Evolutionary conservation across 2,888 invertebrate genomes (phyloP).

Genomic region (Hypercompe scribonia): DNA sequence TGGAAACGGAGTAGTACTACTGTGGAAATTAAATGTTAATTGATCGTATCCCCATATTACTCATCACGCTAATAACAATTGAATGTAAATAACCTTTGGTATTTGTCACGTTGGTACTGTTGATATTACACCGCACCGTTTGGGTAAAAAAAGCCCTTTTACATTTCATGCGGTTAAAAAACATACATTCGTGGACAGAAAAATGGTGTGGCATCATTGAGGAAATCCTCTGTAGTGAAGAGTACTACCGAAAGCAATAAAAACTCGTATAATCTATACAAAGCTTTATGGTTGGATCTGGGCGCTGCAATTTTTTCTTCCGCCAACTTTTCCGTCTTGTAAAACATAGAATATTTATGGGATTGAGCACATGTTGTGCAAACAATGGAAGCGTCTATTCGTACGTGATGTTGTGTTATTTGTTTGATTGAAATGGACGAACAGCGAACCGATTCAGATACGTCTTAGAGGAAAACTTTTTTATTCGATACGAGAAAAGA

Average conservation of each 20-base stretch:
- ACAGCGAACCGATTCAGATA: conserved; percentile 19
- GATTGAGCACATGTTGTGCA: conserved; percentile 47
- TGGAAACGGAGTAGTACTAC: neutral
- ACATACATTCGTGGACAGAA: conserved; percentile 18
- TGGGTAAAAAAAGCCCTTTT: conserved; percentile 17
- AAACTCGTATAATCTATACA: conserved; percentile 67
- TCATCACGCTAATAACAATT: neutral
- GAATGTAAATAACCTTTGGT: too few species aligned
- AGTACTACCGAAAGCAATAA: conserved; percentile 58
- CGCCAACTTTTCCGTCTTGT: conserved; percentile 48
- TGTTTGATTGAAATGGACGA: conserved; percentile 37
- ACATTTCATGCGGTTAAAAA: conserved; percentile 24
- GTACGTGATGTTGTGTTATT: conserved; percentile 34
- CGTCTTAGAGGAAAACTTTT: conserved; percentile 34
- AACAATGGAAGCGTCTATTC: conserved; percentile 36
- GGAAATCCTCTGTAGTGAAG: conserved; percentile 44
- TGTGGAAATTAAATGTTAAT: too few species aligned
- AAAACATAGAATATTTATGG: conserved; percentile 54
- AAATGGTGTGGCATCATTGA: conserved; percentile 25
- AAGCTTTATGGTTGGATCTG: conserved; percentile 63
- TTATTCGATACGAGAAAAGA: conserved; percentile 15
- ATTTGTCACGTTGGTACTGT: too few species aligned
- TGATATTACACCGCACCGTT: conserved; percentile 8
- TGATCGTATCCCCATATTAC: neutral
- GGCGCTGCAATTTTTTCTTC: conserved; percentile 44